Evolutionary conservation across 1,140 invertebrate genomes (phyloP), one percentile per base, ranked within the genome.

Genomic region (Papilio machaon): DNA sequence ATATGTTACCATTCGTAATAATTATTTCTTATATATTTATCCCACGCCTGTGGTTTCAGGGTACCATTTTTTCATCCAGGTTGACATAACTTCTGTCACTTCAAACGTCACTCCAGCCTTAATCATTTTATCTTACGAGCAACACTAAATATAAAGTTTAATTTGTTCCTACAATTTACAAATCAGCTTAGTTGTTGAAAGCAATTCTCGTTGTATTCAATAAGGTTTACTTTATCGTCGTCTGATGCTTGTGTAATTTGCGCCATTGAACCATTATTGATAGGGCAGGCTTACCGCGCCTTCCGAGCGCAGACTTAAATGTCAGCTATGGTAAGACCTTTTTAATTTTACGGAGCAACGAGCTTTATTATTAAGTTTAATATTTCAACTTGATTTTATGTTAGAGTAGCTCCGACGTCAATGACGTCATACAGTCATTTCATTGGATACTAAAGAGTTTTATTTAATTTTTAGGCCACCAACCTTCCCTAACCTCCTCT

Each of bases 331-430:
- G 43, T 52, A 76, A 54, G 46, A 47, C 74, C 74, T 76, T 76
- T 76, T 47, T 76, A 73, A 73, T 73, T 73, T 73, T 73, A n/a
- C 73, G 73, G 73, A 46, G 43, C 73, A 47, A 73, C 73, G 35
- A n/a, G n/a, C n/a, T 73, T 73, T 46, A 73, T 73, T 43, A 73
- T 5, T 73, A 47, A 47, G 4, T 73, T 73, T 73, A 19, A 46
- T 10, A 7, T 73, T 73, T 30, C 23, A 30, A 30, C 23, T 30
- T 30, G 23, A 5, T 73, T 47, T 73, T 23, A 46, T 19, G 17
- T 74, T 47, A 73, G 17, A 67, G 10, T 67, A 58, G 54, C 54
- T 58, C 1, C 7, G 17, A 6, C 15, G 17, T 47, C 17, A 54
- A 5, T n/a, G 17, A 6, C 15, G 17, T 47, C 17, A 54, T 17